These are phyloP conservation scores for Drosophila sp. DNA, from an alignment of 1,140 invertebrate genomes.

Conservation along the genomic window DNA sequence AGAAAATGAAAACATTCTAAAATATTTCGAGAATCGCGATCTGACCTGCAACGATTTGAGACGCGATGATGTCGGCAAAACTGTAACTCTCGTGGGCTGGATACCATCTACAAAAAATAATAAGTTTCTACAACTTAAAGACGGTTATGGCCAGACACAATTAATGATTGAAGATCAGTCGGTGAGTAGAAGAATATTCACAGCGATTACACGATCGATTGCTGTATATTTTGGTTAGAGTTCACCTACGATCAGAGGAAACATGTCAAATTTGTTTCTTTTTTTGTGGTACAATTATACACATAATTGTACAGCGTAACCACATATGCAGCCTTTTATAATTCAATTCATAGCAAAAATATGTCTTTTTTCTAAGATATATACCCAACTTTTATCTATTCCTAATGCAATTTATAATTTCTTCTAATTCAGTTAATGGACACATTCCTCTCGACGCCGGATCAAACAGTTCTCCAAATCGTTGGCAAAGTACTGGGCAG, in stretches of 20 bases:
- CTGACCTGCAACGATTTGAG: constrained; percentile 90
- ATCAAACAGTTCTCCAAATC: constrained; percentile 75
- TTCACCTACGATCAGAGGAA: no score
- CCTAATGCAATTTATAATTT: not conserved
- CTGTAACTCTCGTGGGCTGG: constrained; percentile 90
- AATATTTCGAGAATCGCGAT: constrained; percentile 85
- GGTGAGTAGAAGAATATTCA: constrained; percentile 39
- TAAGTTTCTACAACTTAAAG: constrained; percentile 89
- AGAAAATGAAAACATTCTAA: constrained; percentile 82
- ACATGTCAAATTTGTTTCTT: no score
- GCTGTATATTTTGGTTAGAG: no score
- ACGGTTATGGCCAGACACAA: constrained; percentile 90
- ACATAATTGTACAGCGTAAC: no score
- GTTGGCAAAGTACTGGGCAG: constrained; percentile 77
- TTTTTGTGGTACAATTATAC: no score
- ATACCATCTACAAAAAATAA: constrained; percentile 86
- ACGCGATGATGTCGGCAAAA: constrained; percentile 85
- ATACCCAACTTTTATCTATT: no score
- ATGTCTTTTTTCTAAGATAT: no score
- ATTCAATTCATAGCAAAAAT: no score
- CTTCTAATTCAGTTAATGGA: constrained; percentile 52
- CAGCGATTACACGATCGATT: no score
- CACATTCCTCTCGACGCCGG: constrained; percentile 67
- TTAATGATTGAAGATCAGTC: constrained; percentile 85
- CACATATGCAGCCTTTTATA: no score